These are phyloP conservation scores for Pipa parva DNA, from an alignment of 2,113 vertebrate species.

Conservation along the genomic window DNA sequence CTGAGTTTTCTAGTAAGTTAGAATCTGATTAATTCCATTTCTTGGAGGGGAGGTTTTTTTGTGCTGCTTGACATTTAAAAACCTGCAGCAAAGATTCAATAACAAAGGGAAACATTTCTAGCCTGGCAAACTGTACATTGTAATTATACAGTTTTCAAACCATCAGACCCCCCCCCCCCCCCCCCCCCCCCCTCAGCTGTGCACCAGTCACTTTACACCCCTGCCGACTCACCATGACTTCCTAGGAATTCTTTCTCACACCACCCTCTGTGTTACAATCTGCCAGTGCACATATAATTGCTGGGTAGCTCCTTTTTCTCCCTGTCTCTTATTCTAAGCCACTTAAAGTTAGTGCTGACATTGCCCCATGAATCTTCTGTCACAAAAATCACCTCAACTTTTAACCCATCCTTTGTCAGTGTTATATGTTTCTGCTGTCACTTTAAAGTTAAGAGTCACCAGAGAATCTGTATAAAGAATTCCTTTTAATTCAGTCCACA, in stretches of 20 bases:
- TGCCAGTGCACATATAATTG: slow-evolving; percentile 41
- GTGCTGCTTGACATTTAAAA: slow-evolving; percentile 34
- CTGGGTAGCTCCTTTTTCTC: slow-evolving; percentile 31
- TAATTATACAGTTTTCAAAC: slow-evolving; percentile 42
- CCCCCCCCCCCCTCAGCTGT: slow-evolving; percentile 19
- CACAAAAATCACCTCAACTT: slow-evolving; percentile 15
- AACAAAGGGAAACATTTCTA: slow-evolving; percentile 37
- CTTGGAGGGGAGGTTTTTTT: no score
- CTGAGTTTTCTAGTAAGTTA: no score
- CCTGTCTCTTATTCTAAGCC: slow-evolving; percentile 34
- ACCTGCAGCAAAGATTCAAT: slow-evolving; percentile 31
- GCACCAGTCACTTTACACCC: slow-evolving; percentile 37
- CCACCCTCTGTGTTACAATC: slow-evolving; percentile 41
- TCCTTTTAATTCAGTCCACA: no score
- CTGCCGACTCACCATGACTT: slow-evolving; percentile 35
- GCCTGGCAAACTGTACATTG: slow-evolving; percentile 25
- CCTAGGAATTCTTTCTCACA: slow-evolving; percentile 29
- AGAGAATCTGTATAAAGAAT: no score
- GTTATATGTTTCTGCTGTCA: no score
- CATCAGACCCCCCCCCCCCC: slow-evolving; percentile 32
- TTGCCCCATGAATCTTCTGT: slow-evolving; percentile 38
- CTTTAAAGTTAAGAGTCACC: no score
- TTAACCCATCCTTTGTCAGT: slow-evolving; percentile 17
- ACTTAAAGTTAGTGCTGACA: slow-evolving; percentile 36
- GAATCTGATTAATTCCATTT: no score